Conservation (phyloP, 2,888 invertebrate species). For the Platycheirus rosarum region DNA sequence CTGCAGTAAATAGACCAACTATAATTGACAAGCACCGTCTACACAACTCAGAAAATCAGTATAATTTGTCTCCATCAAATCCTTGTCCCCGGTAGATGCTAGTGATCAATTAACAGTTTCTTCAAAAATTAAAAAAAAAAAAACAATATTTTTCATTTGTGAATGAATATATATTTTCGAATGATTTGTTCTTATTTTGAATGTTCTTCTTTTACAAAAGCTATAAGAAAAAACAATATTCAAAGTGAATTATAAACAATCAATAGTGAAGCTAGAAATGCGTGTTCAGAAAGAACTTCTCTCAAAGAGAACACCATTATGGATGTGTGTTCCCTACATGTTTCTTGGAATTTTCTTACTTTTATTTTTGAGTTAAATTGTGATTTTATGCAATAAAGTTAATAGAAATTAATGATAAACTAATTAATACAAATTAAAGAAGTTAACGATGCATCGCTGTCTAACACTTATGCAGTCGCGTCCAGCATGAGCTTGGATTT, state of each 20-base stretch:
- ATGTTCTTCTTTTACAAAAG: constrained; percentile 50
- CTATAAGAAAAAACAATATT: constrained; percentile 41
- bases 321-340: background rate
- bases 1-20: no score
- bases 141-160: constrained; percentile 13
- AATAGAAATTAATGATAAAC: constrained; percentile 67
- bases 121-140: constrained; percentile 23
- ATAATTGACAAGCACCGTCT: no score
- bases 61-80: no score
- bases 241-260: constrained; percentile 31
- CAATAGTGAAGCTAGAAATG: constrained; percentile 42
- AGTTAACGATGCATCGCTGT: constrained; percentile 51
- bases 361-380: constrained; percentile 18
- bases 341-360: constrained; percentile 14
- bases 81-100: no score
- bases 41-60: no score
- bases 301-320: background rate
- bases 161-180: constrained; percentile 56
- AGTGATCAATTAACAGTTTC: no score
- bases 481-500: constrained; percentile 9
- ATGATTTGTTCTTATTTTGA: constrained; percentile 20
- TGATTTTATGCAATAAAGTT: constrained; percentile 44
- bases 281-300: constrained; percentile 46
- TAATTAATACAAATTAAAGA: constrained; percentile 69
- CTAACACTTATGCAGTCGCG: constrained; percentile 8